Conservation (phyloP, 1,140 invertebrate genomes). For the Atta cephalotes region DNA sequence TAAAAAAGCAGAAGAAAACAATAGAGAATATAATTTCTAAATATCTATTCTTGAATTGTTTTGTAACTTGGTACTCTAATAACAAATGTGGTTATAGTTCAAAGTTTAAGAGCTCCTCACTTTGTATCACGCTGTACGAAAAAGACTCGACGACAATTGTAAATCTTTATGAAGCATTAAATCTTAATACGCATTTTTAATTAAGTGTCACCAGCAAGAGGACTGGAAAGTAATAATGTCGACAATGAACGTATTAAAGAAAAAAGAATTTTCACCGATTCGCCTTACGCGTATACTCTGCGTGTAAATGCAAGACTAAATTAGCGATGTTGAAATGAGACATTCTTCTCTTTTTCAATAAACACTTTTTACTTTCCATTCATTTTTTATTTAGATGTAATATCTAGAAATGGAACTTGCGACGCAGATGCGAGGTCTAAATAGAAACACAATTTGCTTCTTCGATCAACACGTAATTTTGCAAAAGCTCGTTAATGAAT, state of each 20-base stretch:
- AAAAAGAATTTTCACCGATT: slow-evolving; percentile 3
- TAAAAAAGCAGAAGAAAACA: not conserved
- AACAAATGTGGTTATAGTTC: not conserved
- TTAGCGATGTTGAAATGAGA: slow-evolving; percentile 29
- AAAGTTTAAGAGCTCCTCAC: not conserved
- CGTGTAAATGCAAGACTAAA: not conserved
- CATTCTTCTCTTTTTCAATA: not conserved
- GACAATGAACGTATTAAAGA: not conserved
- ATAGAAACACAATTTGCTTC: slow-evolving; percentile 12
- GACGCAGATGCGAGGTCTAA: not conserved
- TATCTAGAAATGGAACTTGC: not conserved
- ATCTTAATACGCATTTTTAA: slow-evolving; percentile 36
- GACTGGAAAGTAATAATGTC: slow-evolving; percentile 27
- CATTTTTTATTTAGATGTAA: not conserved
- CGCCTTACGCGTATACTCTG: not conserved
- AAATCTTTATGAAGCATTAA: slow-evolving; percentile 29
- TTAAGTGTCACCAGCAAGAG: not conserved
- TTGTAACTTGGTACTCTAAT: not conserved
- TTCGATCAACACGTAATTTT: slow-evolving; percentile 18
- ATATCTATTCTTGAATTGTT: not conserved
- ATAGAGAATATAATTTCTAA: not conserved
- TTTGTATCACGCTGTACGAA: not conserved
- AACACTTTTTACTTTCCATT: not conserved
- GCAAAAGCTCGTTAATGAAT: slow-evolving; percentile 52
- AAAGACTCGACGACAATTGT: slow-evolving; percentile 10